Base-by-base conservation (phyloP, 2,113 vertebrate species). In the Chloropsis hardwickii region DNA sequence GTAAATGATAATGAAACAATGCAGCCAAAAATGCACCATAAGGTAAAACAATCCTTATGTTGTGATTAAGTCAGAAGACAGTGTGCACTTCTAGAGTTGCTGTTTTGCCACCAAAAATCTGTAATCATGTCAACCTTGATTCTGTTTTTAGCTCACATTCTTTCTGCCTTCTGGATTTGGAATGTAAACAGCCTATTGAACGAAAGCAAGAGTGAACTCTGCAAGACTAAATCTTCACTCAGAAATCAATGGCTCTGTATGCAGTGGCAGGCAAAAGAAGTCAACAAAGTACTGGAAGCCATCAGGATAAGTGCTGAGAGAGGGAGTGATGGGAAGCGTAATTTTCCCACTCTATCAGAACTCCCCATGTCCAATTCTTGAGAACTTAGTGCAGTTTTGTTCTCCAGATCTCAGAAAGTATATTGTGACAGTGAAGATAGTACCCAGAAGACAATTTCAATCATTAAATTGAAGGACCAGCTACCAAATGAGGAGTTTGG, bases 1-100 rank as follows among this genome's bases (percentile, higher is more conserved):
- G 90, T 94, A 91, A 94, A 88, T n/a, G 33, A 61, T 90, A 83
- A 86, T 76, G 69, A 94, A 79, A 8, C 9, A 83, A 51, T 54
- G 21, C 37, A 85, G 11, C 58, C 88, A 77, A 86, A 91, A 92
- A 94, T 74, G n/a, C 62, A 66, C 47, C 86, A 53, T 64, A 82
- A 85, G 10, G 10, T 86, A 70, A 94, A 95, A 54, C 29, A 85
- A 66, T 80, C 39, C 17, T 39, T 79, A 28, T 72, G 54, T 79
- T 95, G 84, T 86, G 54, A 66, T 70, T 51, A n/a, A 42, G 14
- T 40, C 57, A 70, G 35, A 69, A 67, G 56, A 47, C 27, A 62
- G 7, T 11, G 18, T 85, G 42, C 25, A 37, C 7, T 89, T 88
- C 29, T 22, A 53, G 13, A 61, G 24, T 17, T 77, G 45, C 19